A percentile compares a stretch with the other conserved stretches of the same genome.
Conservation (phyloP, 1,140 invertebrate species). For the Orius laevigatus region DNA sequence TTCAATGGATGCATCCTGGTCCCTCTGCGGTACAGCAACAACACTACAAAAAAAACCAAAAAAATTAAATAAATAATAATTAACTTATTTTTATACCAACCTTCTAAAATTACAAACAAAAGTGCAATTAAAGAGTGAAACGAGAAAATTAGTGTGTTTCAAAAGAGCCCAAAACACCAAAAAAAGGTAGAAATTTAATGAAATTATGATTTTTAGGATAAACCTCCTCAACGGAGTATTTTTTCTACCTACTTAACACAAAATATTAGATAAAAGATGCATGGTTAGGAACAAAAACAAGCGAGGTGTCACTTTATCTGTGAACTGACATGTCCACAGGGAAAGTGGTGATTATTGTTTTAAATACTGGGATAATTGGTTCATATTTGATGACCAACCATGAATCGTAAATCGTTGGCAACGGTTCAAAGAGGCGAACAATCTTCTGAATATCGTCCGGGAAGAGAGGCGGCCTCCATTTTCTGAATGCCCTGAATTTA, state of each 20-base stretch:
- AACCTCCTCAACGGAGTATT: neutral
- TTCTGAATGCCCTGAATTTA: constrained; percentile 11
- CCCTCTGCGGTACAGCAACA: constrained; percentile 5
- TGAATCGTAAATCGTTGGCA: constrained; percentile 7
- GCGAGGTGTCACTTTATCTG: neutral
- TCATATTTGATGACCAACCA: constrained; percentile 4
- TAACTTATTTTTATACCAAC: too few species aligned
- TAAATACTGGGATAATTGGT: too few species aligned
- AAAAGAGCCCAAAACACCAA: neutral
- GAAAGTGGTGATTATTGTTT: too few species aligned
- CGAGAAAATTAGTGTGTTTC: too few species aligned
- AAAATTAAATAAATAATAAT: neutral
- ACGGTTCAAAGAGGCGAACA: constrained; percentile 47
- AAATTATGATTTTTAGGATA: neutral
- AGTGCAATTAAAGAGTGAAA: too few species aligned
- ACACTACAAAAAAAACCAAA: constrained; percentile 8
- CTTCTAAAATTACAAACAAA: too few species aligned
- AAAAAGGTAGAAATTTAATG: neutral
- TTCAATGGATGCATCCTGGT: constrained; percentile 27
- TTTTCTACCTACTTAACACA: neutral
- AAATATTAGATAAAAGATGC: too few species aligned
- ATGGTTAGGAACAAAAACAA: neutral
- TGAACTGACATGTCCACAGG: neutral
- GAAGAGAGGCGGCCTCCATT: constrained; percentile 49
- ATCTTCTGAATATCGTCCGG: constrained; percentile 55